These are phyloP conservation scores for Tenodera sinensis DNA, from an alignment of 2,888 invertebrate species.

Conservation along the genomic window DNA sequence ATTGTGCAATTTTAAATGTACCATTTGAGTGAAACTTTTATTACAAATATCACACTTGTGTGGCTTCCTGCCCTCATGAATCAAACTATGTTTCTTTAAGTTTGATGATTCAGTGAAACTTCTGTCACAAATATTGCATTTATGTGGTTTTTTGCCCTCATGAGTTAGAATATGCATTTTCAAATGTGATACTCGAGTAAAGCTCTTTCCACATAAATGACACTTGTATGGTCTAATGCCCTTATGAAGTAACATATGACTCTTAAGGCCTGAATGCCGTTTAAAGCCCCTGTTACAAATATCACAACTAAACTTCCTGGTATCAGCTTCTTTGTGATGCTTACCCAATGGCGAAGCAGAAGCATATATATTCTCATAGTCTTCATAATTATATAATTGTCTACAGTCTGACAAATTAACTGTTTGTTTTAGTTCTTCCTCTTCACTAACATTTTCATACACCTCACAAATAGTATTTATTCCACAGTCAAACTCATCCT, in stretches of 20 bases:
- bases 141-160: not conserved
- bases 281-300: not conserved
- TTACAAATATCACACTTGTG: not conserved
- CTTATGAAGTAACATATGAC: not conserved
- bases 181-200: not conserved
- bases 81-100: not conserved
- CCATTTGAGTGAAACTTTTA: not conserved
- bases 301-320: not conserved
- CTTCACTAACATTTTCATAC: too few relatives aligned
- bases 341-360: not conserved
- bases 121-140: not conserved
- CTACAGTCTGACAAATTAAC: too few relatives aligned
- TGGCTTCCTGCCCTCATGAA: not conserved
- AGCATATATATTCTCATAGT: not conserved
- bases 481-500: too few relatives aligned
- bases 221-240: not conserved
- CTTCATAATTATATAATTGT: too few relatives aligned
- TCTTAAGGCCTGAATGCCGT: not conserved
- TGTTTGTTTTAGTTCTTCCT: too few relatives aligned
- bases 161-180: not conserved
- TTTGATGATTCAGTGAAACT: not conserved
- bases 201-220: not conserved
- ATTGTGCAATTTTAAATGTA: not conserved
- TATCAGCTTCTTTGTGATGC: not conserved
- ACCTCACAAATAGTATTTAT: too few relatives aligned